Evolutionary conservation across 2,113 vertebrate genomes (phyloP).

Genomic region (Delphinus delphis): DNA sequence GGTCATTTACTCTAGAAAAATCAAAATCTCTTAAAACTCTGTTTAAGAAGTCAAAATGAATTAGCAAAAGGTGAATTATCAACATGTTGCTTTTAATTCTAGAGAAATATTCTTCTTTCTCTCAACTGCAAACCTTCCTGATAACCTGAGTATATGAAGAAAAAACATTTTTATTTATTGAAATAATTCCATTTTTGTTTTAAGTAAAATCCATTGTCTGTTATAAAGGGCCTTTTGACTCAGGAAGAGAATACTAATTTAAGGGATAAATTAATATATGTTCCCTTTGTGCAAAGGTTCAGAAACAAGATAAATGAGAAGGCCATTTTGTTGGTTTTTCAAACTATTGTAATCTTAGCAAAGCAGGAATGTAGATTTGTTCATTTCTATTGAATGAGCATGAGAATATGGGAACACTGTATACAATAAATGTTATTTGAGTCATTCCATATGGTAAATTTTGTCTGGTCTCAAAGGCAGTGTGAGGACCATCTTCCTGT

Average conservation of each 20-base stretch:
- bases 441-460: not conserved
- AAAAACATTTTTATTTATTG: not conserved
- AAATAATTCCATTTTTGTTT: conserved; percentile 35
- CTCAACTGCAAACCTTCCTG: not conserved
- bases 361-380: not conserved
- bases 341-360: not conserved
- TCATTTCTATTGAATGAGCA: conserved; percentile 34
- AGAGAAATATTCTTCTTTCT: not conserved
- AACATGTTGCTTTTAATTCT: not conserved
- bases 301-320: conserved; percentile 1
- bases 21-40: not conserved
- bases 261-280: not conserved
- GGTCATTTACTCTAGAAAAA: conserved; percentile 42
- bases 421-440: conserved; percentile 22
- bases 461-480: conserved; percentile 7
- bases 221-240: not conserved
- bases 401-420: not conserved
- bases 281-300: not conserved
- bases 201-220: conserved; percentile 17
- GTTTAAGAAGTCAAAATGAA: conserved; percentile 39
- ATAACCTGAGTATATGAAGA: not conserved
- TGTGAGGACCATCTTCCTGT: not conserved
- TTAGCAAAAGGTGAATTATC: conserved; percentile 13
- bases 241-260: not conserved
- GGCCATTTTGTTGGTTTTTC: conserved; percentile 11